Evolutionary conservation across 2,888 invertebrate genomes (phyloP).

Genomic region (Eupithecia subfuscata): DNA sequence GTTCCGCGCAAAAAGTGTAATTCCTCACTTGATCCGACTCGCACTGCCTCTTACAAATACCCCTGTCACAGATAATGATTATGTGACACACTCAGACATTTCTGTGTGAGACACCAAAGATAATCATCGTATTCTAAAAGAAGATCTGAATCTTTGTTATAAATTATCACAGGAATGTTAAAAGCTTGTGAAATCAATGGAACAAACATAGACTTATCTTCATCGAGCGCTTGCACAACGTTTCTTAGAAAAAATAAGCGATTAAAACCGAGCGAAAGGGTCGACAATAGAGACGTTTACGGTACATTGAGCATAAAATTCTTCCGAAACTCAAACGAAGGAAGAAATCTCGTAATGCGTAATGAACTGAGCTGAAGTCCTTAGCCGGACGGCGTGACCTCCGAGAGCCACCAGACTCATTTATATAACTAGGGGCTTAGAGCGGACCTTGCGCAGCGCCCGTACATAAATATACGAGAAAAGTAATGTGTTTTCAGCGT

Average conservation of each 20-base stretch:
- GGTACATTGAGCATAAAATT: constrained; percentile 64
- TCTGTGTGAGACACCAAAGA: constrained; percentile 39
- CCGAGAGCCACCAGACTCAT: constrained; percentile 45
- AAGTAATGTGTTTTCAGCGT: constrained; percentile 47
- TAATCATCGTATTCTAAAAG: constrained; percentile 1
- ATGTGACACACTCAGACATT: constrained; percentile 64
- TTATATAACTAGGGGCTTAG: constrained; percentile 47
- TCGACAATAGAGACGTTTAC: constrained; percentile 58
- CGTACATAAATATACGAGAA: constrained; percentile 44
- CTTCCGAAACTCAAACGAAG: constrained; percentile 50
- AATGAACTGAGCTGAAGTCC: constrained; percentile 63
- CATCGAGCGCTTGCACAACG: constrained; percentile 35
- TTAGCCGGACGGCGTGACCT: constrained; percentile 52
- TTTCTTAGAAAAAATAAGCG: constrained; percentile 47
- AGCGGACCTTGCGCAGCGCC: constrained; percentile 43
- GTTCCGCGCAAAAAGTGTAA: constrained; percentile 77
- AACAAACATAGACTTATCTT: constrained; percentile 30
- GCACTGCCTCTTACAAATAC: constrained; percentile 63
- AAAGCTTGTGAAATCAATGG: constrained; percentile 23
- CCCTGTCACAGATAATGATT: constrained; percentile 55
- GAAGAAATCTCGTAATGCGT: constrained; percentile 60
- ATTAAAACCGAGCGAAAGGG: constrained; percentile 50
- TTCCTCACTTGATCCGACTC: constrained; percentile 78
- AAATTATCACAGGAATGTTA: constrained; percentile 12
- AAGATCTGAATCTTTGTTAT: background rate